Evolutionary conservation across 2,888 invertebrate species (phyloP), one percentile per base, ranked within the genome.

Genomic region (Epistrophella euchroma): DNA sequence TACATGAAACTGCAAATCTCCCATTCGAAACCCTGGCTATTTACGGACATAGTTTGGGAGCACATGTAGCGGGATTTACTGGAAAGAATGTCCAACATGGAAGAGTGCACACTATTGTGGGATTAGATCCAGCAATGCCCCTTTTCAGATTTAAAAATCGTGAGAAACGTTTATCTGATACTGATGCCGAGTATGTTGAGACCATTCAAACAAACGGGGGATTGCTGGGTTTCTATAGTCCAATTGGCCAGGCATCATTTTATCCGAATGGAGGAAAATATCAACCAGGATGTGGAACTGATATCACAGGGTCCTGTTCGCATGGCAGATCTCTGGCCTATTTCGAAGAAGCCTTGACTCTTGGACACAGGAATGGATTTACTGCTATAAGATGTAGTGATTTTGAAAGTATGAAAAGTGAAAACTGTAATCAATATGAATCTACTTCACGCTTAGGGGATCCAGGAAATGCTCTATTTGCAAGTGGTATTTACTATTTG

Each of bases 11-110:
- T 92, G 89, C 93, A 93, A 15, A 93, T 93, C 1, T 91, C 91
- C 4, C 90, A 92, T 47, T 92, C 93, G 6, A 93, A 92, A 0
- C 90, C 92, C 78, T 94, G 93, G 89, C 93, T 93, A 13, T 89
- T 5, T 93, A 94, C 56, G 94, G 94, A 0, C 94, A 94, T 77
- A 94, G 94, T 75, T 90, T 94, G 28, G 94, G 94, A 0, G 94
- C 94, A 2, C 94, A 94, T 87, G 93, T 94, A 2, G 94, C 93
- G 15, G 94, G 94, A 0, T 93, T 93, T 58, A 94, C 94, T 13
- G 94, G 94, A 1, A 94, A 94, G 72, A 93, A 92, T 88, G 93
- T 94, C 3, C 92, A 92, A 62, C 88, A 92, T 88, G 94, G 94
- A 45, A 93, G 93, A 19, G 93, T 94, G 58, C 93, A 94, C 88